Base-by-base conservation (phyloP, 2,888 invertebrate species). In the Aphidoletes aphidimyza region DNA sequence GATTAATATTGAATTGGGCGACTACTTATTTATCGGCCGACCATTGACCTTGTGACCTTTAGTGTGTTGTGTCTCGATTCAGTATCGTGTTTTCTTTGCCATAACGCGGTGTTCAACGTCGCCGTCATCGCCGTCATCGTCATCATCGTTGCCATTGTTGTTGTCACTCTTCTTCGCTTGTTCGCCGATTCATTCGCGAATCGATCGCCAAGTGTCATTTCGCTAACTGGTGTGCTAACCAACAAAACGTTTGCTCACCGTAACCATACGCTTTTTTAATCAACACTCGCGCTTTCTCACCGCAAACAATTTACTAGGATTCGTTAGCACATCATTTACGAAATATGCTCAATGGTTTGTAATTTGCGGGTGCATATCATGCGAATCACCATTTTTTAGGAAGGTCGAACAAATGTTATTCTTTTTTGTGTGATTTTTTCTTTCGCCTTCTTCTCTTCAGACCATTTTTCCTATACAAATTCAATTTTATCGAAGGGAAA, bases 11-110 rank as follows among this genome's bases (percentile, higher is more conserved):
- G 81, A 81, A 81, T 36, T 81, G 19, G 81, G 0, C 1, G 81
- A 37, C n/a, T 81, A 81, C 22, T n/a, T 81, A n/a, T 81, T 81
- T 81, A 81, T 37, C 81, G 81, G 37, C 22, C 81, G 81, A 81
- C 81, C 22, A 81, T 81, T 81, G 81, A 81, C 81, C 81, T 81
- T 81, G 81, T 81, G 81, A 81, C 81, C 81, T 81, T 81, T 81
- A 5, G n/a, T n/a, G 34, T 81, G 81, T n/a, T 81, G 36, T 81
- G 36, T 81, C 37, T 81, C 37, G 37, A 1, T 30, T n/a, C n/a
- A n/a, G n/a, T n/a, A n/a, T 37, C 37, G 19, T n/a, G 37, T 37
- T n/a, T 2, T 11, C 26, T 6, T n/a, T 54, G 11, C 6, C 17
- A 11, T 54, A 5, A 19, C 54, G 5, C 22, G 6, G 9, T 17